Evolutionary conservation across 2,888 invertebrate species (phyloP).

Genomic region (Eubasilissa splendida): DNA sequence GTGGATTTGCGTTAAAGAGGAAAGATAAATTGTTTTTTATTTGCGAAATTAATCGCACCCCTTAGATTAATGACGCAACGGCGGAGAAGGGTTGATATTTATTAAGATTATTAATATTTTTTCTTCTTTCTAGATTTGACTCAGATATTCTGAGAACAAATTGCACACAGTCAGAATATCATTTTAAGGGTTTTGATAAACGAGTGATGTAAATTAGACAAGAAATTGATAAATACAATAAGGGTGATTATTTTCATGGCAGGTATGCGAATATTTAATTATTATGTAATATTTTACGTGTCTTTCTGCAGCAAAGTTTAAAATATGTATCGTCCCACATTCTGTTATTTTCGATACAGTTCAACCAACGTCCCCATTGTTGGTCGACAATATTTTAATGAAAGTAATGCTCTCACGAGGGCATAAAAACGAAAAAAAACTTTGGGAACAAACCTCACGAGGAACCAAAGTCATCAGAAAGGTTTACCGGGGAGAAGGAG

Average conservation of each 20-base stretch:
- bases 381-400: constrained; percentile 27
- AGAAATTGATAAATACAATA: no score
- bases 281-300: no score
- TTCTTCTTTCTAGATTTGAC: background rate
- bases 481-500: constrained; percentile 54
- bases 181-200: no score
- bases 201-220: no score
- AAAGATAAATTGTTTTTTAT: constrained; percentile 48
- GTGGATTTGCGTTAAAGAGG: constrained; percentile 34
- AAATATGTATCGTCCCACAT: no score
- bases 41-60: constrained; percentile 37
- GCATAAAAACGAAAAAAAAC: constrained; percentile 32
- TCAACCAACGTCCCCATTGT: constrained; percentile 22
- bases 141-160: background rate
- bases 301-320: no score
- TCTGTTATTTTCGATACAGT: constrained; percentile 21
- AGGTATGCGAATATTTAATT: no score
- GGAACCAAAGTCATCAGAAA: constrained; percentile 54
- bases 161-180: no score
- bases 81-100: constrained; percentile 29
- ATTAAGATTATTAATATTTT: constrained; percentile 13
- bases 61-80: constrained; percentile 41
- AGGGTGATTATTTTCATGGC: no score
- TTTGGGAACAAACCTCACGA: constrained; percentile 35
- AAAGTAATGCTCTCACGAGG: constrained; percentile 21